Conservation (phyloP, 2,888 invertebrate genomes). For the Melanostoma mellinum region DNA sequence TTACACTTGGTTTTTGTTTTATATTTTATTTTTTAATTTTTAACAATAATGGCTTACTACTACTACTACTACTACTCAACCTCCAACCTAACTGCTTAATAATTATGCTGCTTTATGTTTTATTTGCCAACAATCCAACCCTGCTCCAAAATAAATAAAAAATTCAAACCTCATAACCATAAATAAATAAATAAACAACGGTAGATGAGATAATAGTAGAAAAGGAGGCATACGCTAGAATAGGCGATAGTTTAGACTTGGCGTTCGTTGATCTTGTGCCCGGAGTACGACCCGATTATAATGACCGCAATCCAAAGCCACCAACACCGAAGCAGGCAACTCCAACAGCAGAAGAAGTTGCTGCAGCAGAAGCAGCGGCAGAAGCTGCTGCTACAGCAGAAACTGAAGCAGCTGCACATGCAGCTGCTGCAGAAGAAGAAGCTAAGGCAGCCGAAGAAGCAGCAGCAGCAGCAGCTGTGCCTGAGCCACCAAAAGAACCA, state of each 20-base stretch:
- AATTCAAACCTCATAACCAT: not conserved
- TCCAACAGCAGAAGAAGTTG: conserved; percentile 80
- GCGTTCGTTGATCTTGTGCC: conserved; percentile 93
- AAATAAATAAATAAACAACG: conserved; percentile 42
- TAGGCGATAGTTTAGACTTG: conserved; percentile 96
- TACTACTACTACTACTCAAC: conserved; percentile 12
- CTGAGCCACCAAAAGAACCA: conserved; percentile 77
- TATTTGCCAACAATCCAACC: conserved; percentile 63
- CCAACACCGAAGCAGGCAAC: conserved; percentile 80
- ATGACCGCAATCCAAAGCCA: conserved; percentile 81
- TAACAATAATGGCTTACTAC: conserved; percentile 50
- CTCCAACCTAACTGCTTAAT: conserved; percentile 43
- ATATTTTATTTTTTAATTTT: conserved; percentile 46
- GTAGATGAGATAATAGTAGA: conserved; percentile 92
- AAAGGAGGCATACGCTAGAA: conserved; percentile 95
- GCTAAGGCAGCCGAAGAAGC: conserved; percentile 76
- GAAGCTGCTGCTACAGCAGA: conserved; percentile 72
- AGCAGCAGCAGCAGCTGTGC: conserved; percentile 72
- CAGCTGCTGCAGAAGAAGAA: conserved; percentile 72
- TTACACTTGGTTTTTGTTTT: conserved; percentile 53
- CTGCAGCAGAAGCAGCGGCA: conserved; percentile 76
- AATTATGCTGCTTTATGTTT: conserved; percentile 61
- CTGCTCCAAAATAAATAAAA: conserved; percentile 48
- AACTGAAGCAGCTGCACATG: conserved; percentile 76
- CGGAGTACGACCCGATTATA: conserved; percentile 83